Evolutionary conservation across 2,797 vertebrate species (phyloP).

Genomic region (Bovichtus variegatus): DNA sequence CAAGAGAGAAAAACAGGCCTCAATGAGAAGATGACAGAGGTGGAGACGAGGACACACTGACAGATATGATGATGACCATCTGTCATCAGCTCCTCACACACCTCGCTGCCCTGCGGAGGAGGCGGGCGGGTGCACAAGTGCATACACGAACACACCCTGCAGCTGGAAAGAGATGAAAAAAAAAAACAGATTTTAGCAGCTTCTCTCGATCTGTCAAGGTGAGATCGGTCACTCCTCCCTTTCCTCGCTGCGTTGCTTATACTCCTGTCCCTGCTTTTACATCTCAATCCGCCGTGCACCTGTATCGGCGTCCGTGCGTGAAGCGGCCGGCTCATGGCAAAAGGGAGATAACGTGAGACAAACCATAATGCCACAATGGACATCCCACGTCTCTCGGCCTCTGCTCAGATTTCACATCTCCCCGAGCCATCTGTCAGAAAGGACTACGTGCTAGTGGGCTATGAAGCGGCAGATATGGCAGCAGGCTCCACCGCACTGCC

Average conservation of each 20-base stretch:
- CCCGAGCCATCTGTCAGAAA: slow-evolving; percentile 69
- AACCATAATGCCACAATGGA: slow-evolving; percentile 48
- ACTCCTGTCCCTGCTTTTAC: slow-evolving; percentile 34
- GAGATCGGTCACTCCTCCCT: slow-evolving; percentile 42
- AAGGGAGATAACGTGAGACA: slow-evolving; percentile 65
- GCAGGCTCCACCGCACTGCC: slow-evolving; percentile 17
- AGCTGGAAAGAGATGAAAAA: slow-evolving; percentile 6
- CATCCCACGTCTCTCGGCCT: slow-evolving; percentile 55
- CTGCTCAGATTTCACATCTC: slow-evolving; percentile 67
- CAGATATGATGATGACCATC: slow-evolving; percentile 59
- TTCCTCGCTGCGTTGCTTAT: not conserved
- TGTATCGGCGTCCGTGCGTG: slow-evolving; percentile 7
- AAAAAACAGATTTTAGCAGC: slow-evolving; percentile 1
- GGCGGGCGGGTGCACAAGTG: not conserved
- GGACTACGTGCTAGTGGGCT: slow-evolving; percentile 33
- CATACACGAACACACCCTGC: not conserved
- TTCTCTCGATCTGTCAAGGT: slow-evolving; percentile 46
- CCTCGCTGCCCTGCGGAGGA: slow-evolving; percentile 33
- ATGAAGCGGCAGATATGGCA: slow-evolving; percentile 49
- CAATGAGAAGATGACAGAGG: slow-evolving; percentile 22
- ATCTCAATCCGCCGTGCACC: slow-evolving; percentile 54
- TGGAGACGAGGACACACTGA: slow-evolving; percentile 21
- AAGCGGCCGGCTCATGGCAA: slow-evolving; percentile 31
- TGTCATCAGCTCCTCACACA: slow-evolving; percentile 60
- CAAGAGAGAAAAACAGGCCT: slow-evolving; percentile 22